Base-by-base conservation (phyloP, 2,888 invertebrate genomes). In the Apotomis betuletana region DNA sequence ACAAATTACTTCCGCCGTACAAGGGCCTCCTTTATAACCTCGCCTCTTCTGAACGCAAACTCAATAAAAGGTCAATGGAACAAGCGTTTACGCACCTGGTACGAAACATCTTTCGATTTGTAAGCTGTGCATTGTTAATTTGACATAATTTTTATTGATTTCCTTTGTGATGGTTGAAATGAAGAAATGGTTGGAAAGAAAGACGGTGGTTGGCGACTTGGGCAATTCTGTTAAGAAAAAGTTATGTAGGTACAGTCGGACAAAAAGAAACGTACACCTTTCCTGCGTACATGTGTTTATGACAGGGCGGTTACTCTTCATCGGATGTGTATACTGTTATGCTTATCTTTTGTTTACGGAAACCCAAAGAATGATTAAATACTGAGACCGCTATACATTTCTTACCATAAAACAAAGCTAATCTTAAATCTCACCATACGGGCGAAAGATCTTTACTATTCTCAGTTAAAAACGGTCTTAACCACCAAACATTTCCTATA, bases 1-100 rank as follows among this genome's bases (percentile, higher is more conserved):
- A 84, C 81, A 83, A 84, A 84, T 82, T 75, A 75, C 82, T 83
- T 86, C 86, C 86, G 78, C 80, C 55, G 58, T 63, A 77, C 59
- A 71, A 71, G 71, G 13, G 71, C 27, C 55, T 62, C 71, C 61
- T 70, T 70, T 71, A 70, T 69, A 57, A 57, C 57, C 59, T 70
- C 62, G 67, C 71, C 71, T 70, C 65, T 61, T 65, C 54, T 54
- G 54, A 55, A 70, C 65, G 49, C 67, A 79, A 77, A 77, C 76
- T 73, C 75, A 79, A 81, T 83, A 82, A 82, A 70, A 74, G 75
- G 77, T 82, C 78, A 82, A 83, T 78, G 67, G 74, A 72, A 76
- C 76, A n/a, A n/a, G 15, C 59, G 70, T 67, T 77, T 76, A 76
- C 77, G 79, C 78, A 77, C 75, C 71, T 65, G 63, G 86, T 81